Conservation (phyloP, 2,113 vertebrate species). For the Spea multiplicata region DNA sequence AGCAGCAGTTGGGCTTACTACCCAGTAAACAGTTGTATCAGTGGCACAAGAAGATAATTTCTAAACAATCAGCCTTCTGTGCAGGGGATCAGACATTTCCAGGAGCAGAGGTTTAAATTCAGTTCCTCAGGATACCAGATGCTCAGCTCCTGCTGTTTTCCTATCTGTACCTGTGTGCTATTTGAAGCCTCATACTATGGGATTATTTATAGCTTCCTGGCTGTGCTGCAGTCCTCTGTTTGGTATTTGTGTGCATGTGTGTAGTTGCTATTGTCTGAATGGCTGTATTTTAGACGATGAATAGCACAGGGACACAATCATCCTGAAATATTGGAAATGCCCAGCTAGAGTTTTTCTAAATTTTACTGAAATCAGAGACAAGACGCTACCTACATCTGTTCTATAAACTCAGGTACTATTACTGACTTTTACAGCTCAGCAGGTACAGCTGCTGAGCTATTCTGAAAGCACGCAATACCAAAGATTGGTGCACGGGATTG, state of each 20-base stretch:
- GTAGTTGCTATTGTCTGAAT: constrained; percentile 35
- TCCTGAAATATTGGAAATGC: constrained; percentile 37
- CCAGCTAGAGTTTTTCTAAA: constrained; percentile 30
- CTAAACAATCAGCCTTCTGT: constrained; percentile 36
- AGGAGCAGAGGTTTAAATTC: constrained; percentile 40
- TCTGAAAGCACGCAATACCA: too few relatives aligned
- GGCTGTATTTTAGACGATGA: constrained; percentile 36
- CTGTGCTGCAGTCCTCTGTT: constrained; percentile 17
- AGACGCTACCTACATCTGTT: constrained; percentile 36
- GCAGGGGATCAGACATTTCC: constrained; percentile 31
- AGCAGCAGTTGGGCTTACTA: neutral
- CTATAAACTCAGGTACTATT: neutral
- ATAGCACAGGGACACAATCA: constrained; percentile 46
- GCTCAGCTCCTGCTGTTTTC: constrained; percentile 41
- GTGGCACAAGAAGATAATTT: constrained; percentile 37
- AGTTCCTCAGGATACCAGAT: constrained; percentile 40
- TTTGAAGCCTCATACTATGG: constrained; percentile 19
- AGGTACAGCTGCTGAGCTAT: too few relatives aligned
- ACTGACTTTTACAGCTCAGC: constrained; percentile 18
- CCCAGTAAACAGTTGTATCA: constrained; percentile 34
- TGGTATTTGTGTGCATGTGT: constrained; percentile 4
- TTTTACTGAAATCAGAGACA: constrained; percentile 26
- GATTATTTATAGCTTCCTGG: constrained; percentile 37
- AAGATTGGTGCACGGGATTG: too few relatives aligned
- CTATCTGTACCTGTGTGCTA: constrained; percentile 45